phyloP scores from a whole-genome alignment of 2,888 invertebrate species.

The Tuta absoluta region DNA sequence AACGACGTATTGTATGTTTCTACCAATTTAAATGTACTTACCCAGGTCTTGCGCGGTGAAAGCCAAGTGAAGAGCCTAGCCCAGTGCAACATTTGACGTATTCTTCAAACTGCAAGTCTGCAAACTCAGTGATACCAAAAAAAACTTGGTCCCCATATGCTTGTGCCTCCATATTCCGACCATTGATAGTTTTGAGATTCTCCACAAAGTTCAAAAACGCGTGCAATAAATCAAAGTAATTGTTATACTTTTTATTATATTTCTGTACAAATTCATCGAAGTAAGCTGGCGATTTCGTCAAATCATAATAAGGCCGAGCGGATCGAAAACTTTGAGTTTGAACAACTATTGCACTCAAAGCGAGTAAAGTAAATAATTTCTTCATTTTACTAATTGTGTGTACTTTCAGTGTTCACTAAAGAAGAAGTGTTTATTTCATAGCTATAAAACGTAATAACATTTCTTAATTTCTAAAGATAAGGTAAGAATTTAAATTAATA shows the following conservation, averaged over 20 bases:
- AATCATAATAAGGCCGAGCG: background rate
- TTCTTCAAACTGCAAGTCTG: background rate
- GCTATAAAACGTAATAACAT: no score
- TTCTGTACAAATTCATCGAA: background rate
- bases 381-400: background rate
- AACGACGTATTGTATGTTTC: background rate
- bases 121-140: conserved; percentile 4
- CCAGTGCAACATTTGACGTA: background rate
- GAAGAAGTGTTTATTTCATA: no score
- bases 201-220: background rate
- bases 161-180: background rate
- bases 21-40: background rate
- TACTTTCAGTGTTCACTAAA: no score
- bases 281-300: background rate
- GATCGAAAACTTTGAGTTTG: background rate
- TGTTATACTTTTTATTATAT: background rate
- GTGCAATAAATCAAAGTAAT: background rate
- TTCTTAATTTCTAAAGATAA: no score
- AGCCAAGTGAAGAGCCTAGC: background rate
- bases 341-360: background rate
- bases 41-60: background rate
- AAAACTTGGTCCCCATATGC: no score
- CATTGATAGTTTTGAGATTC: background rate
- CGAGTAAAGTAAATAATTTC: background rate
- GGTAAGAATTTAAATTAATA: no score